Conservation (phyloP, 92 coral and sea anemone genomes). For the Phenganax marumi region DNA sequence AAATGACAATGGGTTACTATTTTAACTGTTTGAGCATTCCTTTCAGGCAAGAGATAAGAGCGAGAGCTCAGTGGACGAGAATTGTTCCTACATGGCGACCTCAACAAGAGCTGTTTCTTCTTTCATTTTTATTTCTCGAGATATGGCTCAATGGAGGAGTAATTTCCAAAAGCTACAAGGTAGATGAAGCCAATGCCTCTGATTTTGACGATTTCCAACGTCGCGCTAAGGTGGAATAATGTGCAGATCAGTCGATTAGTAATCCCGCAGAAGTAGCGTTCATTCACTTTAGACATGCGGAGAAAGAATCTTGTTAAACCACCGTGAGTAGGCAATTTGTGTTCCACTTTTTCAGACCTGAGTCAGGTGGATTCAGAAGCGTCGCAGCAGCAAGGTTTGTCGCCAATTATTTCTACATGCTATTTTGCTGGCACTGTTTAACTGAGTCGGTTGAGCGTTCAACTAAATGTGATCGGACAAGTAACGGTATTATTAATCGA, state of each 20-base stretch:
- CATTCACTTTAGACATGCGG: too few species aligned
- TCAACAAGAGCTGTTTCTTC: slow-evolving; percentile 70
- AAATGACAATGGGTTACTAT: not conserved
- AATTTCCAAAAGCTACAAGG: slow-evolving; percentile 79
- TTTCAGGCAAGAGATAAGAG: slow-evolving; percentile 65
- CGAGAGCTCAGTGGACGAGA: slow-evolving; percentile 70
- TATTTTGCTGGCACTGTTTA: not conserved
- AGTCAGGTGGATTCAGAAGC: not conserved
- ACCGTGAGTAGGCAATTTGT: not conserved
- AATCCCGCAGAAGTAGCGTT: too few species aligned
- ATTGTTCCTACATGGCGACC: slow-evolving; percentile 71
- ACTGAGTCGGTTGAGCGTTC: not conserved
- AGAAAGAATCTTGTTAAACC: too few species aligned
- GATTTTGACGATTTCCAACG: too few species aligned
- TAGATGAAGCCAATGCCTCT: not conserved
- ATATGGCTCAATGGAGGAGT: slow-evolving; percentile 81
- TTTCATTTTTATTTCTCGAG: slow-evolving; percentile 84
- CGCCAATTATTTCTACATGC: not conserved
- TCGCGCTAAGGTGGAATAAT: too few species aligned
- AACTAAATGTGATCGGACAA: not conserved
- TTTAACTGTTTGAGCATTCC: not conserved
- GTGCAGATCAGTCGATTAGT: too few species aligned
- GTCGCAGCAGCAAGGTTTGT: not conserved
- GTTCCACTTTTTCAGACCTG: not conserved
- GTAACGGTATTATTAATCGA: not conserved